Conservation (phyloP, 2,113 vertebrate species). For the Recurvirostra avosetta region DNA sequence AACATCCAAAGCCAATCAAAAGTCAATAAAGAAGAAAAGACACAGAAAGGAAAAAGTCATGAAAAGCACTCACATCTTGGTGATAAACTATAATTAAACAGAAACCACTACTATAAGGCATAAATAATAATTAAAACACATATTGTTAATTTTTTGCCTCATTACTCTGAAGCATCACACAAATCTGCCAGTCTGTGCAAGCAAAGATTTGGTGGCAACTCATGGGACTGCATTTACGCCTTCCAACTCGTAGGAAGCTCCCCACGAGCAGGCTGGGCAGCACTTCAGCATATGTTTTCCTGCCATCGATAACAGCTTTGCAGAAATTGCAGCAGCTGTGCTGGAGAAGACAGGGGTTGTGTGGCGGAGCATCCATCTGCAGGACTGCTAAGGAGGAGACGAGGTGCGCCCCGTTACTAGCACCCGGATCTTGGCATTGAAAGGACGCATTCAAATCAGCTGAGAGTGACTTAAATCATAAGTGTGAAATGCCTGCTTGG, state of each 20-base stretch:
- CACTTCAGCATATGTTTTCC: conserved; percentile 37
- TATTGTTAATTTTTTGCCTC: conserved; percentile 66
- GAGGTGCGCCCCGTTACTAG: background rate
- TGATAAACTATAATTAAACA: conserved; percentile 30
- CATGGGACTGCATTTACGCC: background rate
- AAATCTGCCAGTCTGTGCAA: background rate
- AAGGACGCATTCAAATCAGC: background rate
- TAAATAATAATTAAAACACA: conserved; percentile 71
- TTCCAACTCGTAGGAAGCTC: background rate
- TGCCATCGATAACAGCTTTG: background rate
- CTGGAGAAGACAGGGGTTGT: background rate
- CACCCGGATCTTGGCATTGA: background rate
- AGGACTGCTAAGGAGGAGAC: background rate
- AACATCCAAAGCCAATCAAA: background rate
- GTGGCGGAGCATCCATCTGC: background rate
- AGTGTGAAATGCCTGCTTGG: accelerated
- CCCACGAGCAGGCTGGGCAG: background rate
- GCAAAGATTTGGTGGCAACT: background rate
- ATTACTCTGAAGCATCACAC: conserved; percentile 43
- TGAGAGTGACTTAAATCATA: background rate
- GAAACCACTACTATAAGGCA: conserved; percentile 13
- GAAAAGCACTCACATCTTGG: background rate
- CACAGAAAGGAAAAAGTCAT: background rate
- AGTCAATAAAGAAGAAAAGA: background rate
- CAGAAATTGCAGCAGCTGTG: background rate